phyloP scores from a whole-genome alignment of 2,888 invertebrate genomes.

The Pedicia rivosa region DNA sequence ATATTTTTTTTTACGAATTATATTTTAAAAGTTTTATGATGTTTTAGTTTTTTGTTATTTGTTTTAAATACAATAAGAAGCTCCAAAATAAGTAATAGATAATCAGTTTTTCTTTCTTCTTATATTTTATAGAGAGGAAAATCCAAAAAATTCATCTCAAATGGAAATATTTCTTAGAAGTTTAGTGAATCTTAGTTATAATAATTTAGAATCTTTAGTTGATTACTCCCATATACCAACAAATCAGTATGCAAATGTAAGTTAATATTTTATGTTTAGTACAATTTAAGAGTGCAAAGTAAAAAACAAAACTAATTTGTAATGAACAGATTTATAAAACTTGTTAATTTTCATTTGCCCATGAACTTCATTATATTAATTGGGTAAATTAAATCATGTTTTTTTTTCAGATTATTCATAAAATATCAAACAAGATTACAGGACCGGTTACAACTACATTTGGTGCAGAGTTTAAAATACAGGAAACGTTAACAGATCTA shows the following conservation, averaged over 20 bases:
- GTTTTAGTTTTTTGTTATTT: neutral
- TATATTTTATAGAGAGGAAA: neutral
- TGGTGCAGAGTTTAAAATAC: conserved; percentile 12
- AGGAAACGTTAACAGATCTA: conserved; percentile 18
- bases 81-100: neutral
- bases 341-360: too few species aligned
- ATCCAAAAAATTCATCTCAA: neutral
- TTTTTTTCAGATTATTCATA: neutral
- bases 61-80: neutral
- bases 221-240: conserved; percentile 5
- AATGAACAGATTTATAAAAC: too few species aligned
- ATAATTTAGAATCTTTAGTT: conserved; percentile 5
- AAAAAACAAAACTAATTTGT: too few species aligned
- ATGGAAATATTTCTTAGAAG: neutral
- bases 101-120: too few species aligned
- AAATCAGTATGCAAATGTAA: conserved; percentile 6
- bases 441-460: neutral
- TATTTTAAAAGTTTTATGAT: too few species aligned
- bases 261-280: too few species aligned
- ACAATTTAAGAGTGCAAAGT: too few species aligned
- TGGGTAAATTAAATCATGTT: too few species aligned
- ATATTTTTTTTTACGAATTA: too few species aligned
- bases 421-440: neutral
- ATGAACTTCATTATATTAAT: too few species aligned
- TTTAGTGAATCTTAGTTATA: conserved; percentile 8